Percentiles rank a stretch among this genome's conserved stretches.
phyloP scores from a whole-genome alignment of 2,888 invertebrate species.

The Terebella lapidaria region DNA sequence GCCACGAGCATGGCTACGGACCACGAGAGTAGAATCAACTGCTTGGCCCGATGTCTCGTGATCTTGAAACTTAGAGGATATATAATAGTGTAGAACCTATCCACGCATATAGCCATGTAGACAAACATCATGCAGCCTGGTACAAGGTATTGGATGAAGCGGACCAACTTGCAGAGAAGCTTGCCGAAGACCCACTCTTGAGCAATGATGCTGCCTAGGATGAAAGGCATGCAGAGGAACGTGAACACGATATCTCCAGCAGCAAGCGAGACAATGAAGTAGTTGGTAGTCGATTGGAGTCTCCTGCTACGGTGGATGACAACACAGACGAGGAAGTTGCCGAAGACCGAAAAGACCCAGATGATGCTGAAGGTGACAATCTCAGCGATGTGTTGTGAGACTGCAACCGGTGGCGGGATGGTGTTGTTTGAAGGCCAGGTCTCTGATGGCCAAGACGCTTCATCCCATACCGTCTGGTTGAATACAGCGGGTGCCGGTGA shows the following conservation, averaged over 20 bases:
- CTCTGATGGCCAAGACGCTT: too few species aligned
- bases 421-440: too few species aligned
- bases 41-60: slow-evolving; percentile 41
- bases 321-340: slow-evolving; percentile 42
- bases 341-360: slow-evolving; percentile 22
- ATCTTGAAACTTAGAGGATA: slow-evolving; percentile 50
- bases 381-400: slow-evolving; percentile 7
- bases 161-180: slow-evolving; percentile 35
- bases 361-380: slow-evolving; percentile 11
- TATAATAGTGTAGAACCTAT: slow-evolving; percentile 50
- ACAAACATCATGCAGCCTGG: slow-evolving; percentile 33
- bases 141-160: slow-evolving; percentile 31
- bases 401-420: too few species aligned
- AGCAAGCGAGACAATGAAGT: slow-evolving; percentile 45
- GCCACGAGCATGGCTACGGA: slow-evolving; percentile 27
- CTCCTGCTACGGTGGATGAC: slow-evolving; percentile 48
- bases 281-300: slow-evolving; percentile 51
- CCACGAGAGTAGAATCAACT: slow-evolving; percentile 37
- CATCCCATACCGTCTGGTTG: too few species aligned
- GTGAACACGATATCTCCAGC: slow-evolving; percentile 33
- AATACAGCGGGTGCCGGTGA: too few species aligned
- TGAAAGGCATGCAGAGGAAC: slow-evolving; percentile 33
- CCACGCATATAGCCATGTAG: slow-evolving; percentile 39
- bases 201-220: slow-evolving; percentile 28
- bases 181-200: slow-evolving; percentile 32